These are phyloP conservation scores for Xestia sexstrigata DNA, from an alignment of 2,888 invertebrate genomes.

Conservation along the genomic window DNA sequence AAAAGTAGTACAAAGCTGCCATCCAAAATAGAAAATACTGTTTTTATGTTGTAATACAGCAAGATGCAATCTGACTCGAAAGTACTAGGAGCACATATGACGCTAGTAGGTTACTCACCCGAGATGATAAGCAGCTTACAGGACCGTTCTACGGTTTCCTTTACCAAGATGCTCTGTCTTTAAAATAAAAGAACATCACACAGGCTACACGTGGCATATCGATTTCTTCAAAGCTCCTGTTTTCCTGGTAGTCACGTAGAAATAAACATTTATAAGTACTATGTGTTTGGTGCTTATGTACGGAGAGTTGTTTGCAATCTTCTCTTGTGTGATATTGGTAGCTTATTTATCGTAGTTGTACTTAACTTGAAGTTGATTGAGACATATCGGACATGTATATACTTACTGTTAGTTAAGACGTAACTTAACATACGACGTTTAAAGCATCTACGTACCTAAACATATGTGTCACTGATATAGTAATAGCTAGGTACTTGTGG, in stretches of 20 bases:
- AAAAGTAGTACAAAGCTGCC: not conserved
- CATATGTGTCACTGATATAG: not conserved
- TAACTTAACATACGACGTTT: not conserved
- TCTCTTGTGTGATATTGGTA: not conserved
- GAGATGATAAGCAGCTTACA: constrained; percentile 39
- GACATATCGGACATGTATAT: constrained; percentile 20
- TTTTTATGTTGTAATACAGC: not conserved
- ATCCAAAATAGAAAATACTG: constrained; percentile 9
- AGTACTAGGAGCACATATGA: constrained; percentile 28
- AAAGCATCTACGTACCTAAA: not conserved
- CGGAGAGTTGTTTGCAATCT: not conserved
- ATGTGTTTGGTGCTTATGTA: not conserved
- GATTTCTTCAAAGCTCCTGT: constrained; percentile 23
- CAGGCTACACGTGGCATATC: constrained; percentile 11
- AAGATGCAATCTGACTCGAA: constrained; percentile 11
- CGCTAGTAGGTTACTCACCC: constrained; percentile 19
- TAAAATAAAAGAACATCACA: constrained; percentile 27
- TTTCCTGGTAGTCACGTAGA: constrained; percentile 7
- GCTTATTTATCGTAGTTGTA: constrained; percentile 1
- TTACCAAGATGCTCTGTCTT: constrained; percentile 18
- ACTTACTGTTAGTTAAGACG: not conserved
- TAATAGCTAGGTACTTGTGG: not conserved
- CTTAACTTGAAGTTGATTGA: constrained; percentile 6
- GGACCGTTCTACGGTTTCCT: constrained; percentile 22
- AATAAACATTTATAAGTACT: not conserved